Base-by-base conservation (phyloP, 1,140 invertebrate genomes). In the Drosophila kanapiae region DNA sequence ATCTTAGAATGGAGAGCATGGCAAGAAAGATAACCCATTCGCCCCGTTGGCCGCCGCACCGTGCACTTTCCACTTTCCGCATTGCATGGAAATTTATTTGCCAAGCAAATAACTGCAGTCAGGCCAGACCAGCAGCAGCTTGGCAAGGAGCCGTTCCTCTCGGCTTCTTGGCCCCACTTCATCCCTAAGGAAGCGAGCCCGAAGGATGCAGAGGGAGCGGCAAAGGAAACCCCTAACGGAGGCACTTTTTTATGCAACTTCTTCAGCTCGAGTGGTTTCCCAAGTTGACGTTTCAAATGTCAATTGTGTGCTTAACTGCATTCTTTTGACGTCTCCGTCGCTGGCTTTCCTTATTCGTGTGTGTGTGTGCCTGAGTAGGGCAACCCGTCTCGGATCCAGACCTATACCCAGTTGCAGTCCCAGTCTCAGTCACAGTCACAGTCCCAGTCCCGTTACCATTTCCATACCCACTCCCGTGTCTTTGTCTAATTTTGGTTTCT, bases 291-390 rank as follows among this genome's bases (percentile, higher is more conserved):
- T 87, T 91, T 91, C 78, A 91, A 88, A 91, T 91, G 84, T 92
- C 91, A 92, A 92, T 92, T 92, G 91, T 92, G 82, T 88, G 91
- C 91, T 92, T 91, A 92, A 92, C 84, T 92, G 91, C 77, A 88
- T 92, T 83, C 91, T 90, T 88, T 88, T 82, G 86, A 88, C 83
- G 57, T 40, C 76, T 68, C 57, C 56, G 80, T 57, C 63, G 53
- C 54, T 74, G 83, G 58, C 68, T 80, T 88, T 88, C 78, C 85
- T 81, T 90, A 88, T 88, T 83, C 80, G 71, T 63, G 31, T 70
- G 63, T 75, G 56, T 67, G 56, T 38, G 47, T 38, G 75, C 10
- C 43, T 45, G 59, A 76, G 82, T 81, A 72, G 70, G 59, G 64
- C 69, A 75, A 62, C 45, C 45, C 54, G 75, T 72, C 80, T 82